phyloP scores from a whole-genome alignment of 2,113 vertebrate species.

The Phyllopteryx taeniolatus region DNA sequence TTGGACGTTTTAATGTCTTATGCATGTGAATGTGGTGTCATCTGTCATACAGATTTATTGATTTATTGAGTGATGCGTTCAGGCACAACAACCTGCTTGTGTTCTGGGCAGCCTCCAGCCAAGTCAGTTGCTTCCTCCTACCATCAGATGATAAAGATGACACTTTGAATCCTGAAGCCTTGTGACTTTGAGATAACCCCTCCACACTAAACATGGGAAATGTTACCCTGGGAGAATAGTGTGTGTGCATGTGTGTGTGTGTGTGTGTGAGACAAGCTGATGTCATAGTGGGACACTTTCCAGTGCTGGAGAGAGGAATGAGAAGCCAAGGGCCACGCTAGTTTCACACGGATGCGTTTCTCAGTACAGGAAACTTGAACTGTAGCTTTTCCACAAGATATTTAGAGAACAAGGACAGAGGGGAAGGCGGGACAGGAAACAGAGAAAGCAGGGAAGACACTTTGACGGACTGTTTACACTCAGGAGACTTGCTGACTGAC shows the following conservation, averaged over 20 bases:
- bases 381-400: slow-evolving; percentile 57
- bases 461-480: slow-evolving; percentile 23
- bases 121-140: slow-evolving; percentile 48
- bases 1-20: neutral
- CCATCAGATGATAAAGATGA: slow-evolving; percentile 34
- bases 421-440: slow-evolving; percentile 36
- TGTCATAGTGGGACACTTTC: slow-evolving; percentile 61
- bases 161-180: slow-evolving; percentile 14
- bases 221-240: slow-evolving; percentile 45
- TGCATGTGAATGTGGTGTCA: neutral
- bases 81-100: slow-evolving; percentile 15
- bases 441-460: slow-evolving; percentile 12
- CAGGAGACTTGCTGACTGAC: slow-evolving; percentile 18
- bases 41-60: neutral
- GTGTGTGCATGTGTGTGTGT: no score
- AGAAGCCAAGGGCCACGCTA: slow-evolving; percentile 37
- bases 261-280: slow-evolving; percentile 42
- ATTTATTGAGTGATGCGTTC: slow-evolving; percentile 10
- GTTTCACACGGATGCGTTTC: slow-evolving; percentile 61
- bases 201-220: slow-evolving; percentile 52
- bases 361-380: slow-evolving; percentile 59
- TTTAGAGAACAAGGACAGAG: slow-evolving; percentile 27
- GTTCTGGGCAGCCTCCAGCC: slow-evolving; percentile 16
- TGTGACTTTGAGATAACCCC: slow-evolving; percentile 56
- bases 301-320: slow-evolving; percentile 51